These are phyloP conservation scores for Torymus tubicola DNA, from an alignment of 2,888 invertebrate species.

Conservation along the genomic window DNA sequence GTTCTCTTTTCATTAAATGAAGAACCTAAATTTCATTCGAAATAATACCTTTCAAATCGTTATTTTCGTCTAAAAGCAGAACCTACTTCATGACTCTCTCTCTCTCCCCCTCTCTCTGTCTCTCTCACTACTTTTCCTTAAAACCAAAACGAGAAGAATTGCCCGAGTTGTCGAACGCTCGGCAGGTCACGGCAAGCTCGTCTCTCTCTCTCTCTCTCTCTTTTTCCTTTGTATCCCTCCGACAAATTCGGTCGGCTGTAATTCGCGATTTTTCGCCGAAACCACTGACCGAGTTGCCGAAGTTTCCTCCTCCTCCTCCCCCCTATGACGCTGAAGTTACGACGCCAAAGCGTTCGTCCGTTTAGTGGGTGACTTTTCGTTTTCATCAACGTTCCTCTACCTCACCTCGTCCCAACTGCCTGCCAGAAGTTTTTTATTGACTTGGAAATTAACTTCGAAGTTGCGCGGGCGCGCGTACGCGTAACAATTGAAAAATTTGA, in stretches of 20 bases:
- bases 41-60: no score
- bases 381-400: constrained; percentile 8
- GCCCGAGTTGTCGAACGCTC: constrained; percentile 13
- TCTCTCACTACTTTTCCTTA: not conserved
- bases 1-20: no score
- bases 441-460: no score
- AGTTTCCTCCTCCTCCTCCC: constrained; percentile 22
- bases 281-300: constrained; percentile 22
- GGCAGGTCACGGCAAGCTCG: not conserved
- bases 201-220: constrained; percentile 6
- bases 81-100: no score
- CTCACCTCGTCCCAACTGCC: not conserved
- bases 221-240: not conserved
- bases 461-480: no score
- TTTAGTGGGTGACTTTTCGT: constrained; percentile 16
- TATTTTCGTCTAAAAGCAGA: no score
- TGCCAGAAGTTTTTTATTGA: not conserved
- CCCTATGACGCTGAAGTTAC: constrained; percentile 5
- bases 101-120: no score
- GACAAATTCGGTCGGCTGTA: constrained; percentile 35
- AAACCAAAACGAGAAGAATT: constrained; percentile 13
- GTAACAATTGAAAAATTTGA: no score
- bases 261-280: constrained; percentile 52
- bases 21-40: no score
- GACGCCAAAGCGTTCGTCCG: constrained; percentile 12